Base-by-base conservation (phyloP, 2,888 invertebrate genomes). In the Electrophaes corylata region DNA sequence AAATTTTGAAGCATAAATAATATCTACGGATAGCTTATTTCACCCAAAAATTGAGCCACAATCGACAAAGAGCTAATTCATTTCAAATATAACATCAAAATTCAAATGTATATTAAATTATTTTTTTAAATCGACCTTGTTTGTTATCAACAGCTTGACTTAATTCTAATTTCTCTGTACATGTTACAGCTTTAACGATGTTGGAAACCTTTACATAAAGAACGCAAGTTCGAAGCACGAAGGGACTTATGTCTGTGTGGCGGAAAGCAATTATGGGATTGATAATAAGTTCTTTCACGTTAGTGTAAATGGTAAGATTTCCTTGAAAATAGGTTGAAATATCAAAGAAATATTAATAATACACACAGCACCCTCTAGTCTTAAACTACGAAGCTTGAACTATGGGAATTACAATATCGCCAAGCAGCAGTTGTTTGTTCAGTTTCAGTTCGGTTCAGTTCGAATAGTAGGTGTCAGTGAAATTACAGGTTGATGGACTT, bases 231-330 rank as follows among this genome's bases (percentile, higher is more conserved):
- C 76, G 0, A 76, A 83, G 3, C 88, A 93, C 58, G 91, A 92
- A 49, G 94, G 94, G 0, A 69, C 79, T 5, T 94, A 93, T 72
- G 76, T 83, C 2, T 95, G 94, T 67, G 75, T 91, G 4, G 94
- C 94, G 0, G 90, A 91, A 62, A 95, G 94, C 72, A 69, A 86
- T 3, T 93, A 89, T 0, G 95, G 95, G 0, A 65, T 83, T 1
- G 80, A 86, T 2, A 79, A 78, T 60, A 91, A 88, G 70, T 67
- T 73, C 4, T 84, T 84, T 19, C 70, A 78, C 41, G 64, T 93
- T 1, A 75, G 74, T 54, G 78, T 93, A 0, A 77, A 86, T 60
- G 91, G 93, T 93, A 79, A 73, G 66, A 14, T 11, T 26, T 43
- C 6, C 18, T 26, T 14, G 3, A 6, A n/a, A n/a, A n/a, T n/a